These are phyloP conservation scores for Cliona cf. orientalis DNA, from an alignment of 37 sponge, comb jelly and placozoan genomes.

Conservation along the genomic window DNA sequence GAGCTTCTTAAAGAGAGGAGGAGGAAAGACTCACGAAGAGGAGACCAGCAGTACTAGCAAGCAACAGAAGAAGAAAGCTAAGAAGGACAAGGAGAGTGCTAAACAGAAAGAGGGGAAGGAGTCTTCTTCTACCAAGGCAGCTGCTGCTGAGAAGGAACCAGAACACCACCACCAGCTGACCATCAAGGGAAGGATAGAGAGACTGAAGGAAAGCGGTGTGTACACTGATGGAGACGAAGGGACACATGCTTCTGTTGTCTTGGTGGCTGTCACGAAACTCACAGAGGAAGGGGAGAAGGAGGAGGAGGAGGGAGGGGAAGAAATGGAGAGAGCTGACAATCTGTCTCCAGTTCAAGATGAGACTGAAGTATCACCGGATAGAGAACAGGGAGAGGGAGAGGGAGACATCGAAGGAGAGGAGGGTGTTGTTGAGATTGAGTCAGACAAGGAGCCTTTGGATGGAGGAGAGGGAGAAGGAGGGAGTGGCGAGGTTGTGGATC, in stretches of 20 bases:
- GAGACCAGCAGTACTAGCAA: too few species aligned
- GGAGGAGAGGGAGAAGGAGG: slow-evolving; percentile 5
- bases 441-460: background rate
- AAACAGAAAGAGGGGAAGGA: background rate
- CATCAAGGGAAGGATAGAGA: slow-evolving; percentile 10
- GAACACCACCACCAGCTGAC: background rate
- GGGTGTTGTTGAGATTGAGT: background rate
- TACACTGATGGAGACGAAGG: slow-evolving; percentile 6
- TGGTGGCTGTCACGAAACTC: background rate
- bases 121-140: background rate
- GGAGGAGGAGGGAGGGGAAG: background rate
- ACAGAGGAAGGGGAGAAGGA: background rate
- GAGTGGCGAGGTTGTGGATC: background rate
- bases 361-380: background rate
- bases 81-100: slow-evolving; percentile 1
- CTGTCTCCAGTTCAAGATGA: too few species aligned
- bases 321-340: background rate
- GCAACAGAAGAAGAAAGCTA: background rate
- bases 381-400: background rate
- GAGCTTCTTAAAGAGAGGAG: slow-evolving; percentile 2
- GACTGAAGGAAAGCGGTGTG: slow-evolving; percentile 24
- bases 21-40: background rate
- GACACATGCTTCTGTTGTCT: background rate
- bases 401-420: background rate
- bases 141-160: background rate